Evolutionary conservation across 1,140 invertebrate species (phyloP).

Genomic region (Calephelis nemesis): DNA sequence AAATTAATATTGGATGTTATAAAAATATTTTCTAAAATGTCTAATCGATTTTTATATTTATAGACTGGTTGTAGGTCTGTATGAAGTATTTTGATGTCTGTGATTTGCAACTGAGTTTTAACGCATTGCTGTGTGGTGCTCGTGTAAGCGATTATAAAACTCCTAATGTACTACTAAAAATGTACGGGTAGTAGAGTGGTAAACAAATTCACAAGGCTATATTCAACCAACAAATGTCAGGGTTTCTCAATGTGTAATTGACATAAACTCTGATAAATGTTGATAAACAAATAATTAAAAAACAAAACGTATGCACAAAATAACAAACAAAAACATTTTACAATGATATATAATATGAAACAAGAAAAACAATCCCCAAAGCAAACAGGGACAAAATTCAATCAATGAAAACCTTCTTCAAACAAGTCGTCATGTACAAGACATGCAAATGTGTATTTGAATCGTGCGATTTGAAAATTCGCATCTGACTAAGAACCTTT

Average conservation of each 20-base stretch:
- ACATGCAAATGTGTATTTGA: slow-evolving; percentile 24
- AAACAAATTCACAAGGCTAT: slow-evolving; percentile 21
- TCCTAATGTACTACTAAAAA: slow-evolving; percentile 24
- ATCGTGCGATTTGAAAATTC: slow-evolving; percentile 26
- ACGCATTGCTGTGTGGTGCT: slow-evolving; percentile 19
- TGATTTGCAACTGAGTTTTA: background rate
- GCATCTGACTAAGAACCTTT: slow-evolving; percentile 5
- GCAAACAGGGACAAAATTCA: slow-evolving; percentile 24
- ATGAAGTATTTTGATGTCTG: slow-evolving; percentile 3
- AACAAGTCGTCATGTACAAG: slow-evolving; percentile 23
- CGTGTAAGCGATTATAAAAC: slow-evolving; percentile 29
- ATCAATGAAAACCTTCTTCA: slow-evolving; percentile 15
- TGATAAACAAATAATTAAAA: background rate
- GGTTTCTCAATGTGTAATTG: background rate
- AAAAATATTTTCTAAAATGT: too few species aligned
- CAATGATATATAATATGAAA: slow-evolving; percentile 15
- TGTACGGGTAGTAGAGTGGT: slow-evolving; percentile 31
- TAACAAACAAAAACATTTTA: slow-evolving; percentile 20
- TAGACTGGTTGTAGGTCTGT: background rate
- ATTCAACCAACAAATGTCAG: background rate
- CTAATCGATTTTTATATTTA: too few species aligned
- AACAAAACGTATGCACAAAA: slow-evolving; percentile 16
- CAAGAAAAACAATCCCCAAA: slow-evolving; percentile 20
- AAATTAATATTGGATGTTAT: too few species aligned
- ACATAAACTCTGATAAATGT: slow-evolving; percentile 13